Conservation (phyloP, 2,888 invertebrate species). For the Hirtodrosophila trivittata region DNA sequence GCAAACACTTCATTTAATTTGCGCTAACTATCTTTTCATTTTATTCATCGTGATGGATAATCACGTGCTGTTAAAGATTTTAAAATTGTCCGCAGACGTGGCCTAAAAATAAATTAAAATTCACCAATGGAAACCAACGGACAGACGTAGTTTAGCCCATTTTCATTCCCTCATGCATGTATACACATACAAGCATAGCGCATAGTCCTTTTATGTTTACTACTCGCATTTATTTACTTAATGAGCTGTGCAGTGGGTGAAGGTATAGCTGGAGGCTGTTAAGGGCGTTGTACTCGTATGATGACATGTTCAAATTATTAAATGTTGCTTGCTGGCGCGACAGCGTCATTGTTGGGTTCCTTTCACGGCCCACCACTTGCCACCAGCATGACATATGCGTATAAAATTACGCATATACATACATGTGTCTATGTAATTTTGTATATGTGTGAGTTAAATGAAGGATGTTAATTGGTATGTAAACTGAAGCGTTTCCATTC, state of each 20-base stretch:
- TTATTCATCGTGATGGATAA: too few relatives aligned
- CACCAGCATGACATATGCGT: slow-evolving; percentile 8
- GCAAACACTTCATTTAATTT: too few relatives aligned
- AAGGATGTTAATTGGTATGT: too few relatives aligned
- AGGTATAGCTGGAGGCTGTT: slow-evolving; percentile 23
- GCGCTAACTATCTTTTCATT: too few relatives aligned
- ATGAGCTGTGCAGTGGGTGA: slow-evolving; percentile 37
- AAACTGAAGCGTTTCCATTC: not conserved
- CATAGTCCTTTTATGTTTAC: slow-evolving; percentile 19
- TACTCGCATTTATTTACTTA: slow-evolving; percentile 51
- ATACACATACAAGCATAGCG: not conserved
- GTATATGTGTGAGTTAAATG: too few relatives aligned
- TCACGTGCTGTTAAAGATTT: too few relatives aligned
- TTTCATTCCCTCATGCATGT: not conserved
- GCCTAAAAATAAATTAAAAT: too few relatives aligned
- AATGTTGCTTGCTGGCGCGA: slow-evolving; percentile 33
- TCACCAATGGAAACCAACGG: too few relatives aligned
- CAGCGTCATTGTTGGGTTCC: slow-evolving; percentile 32
- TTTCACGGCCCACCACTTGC: slow-evolving; percentile 2
- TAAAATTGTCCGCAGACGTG: too few relatives aligned
- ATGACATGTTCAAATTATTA: slow-evolving; percentile 64
- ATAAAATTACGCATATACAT: slow-evolving; percentile 24
- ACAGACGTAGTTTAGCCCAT: not conserved
- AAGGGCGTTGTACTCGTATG: slow-evolving; percentile 19
- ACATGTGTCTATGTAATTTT: slow-evolving; percentile 1